phyloP scores from a whole-genome alignment of 2,888 invertebrate genomes.

The Deilephila porcellus region DNA sequence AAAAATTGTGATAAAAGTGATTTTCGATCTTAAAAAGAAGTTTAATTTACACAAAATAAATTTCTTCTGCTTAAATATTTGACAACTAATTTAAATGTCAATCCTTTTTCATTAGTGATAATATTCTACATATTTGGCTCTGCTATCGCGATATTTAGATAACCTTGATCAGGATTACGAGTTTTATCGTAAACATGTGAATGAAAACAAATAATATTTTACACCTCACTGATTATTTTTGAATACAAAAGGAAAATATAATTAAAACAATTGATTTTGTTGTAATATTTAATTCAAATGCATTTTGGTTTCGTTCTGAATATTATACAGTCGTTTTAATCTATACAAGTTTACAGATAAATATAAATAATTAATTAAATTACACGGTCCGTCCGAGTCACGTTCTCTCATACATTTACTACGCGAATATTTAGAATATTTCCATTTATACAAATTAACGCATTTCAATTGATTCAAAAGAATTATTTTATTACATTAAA shows the following conservation, averaged over 20 bases:
- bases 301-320: slow-evolving; percentile 63
- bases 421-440: slow-evolving; percentile 19
- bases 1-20: no score
- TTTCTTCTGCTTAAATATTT: no score
- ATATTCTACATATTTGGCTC: no score
- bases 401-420: slow-evolving; percentile 19
- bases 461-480: slow-evolving; percentile 7
- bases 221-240: background rate
- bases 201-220: background rate
- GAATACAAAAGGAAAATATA: slow-evolving; percentile 42
- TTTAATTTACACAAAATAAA: no score
- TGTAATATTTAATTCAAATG: slow-evolving; percentile 57
- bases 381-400: slow-evolving; percentile 7
- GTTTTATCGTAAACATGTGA: no score
- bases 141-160: no score
- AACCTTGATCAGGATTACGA: no score
- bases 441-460: slow-evolving; percentile 15
- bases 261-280: slow-evolving; percentile 23
- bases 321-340: slow-evolving; percentile 46
- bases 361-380: slow-evolving; percentile 29
- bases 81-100: no score
- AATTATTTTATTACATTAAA: slow-evolving; percentile 16
- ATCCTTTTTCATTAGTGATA: no score
- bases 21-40: no score
- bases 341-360: slow-evolving; percentile 25